phyloP scores from a whole-genome alignment of 1,140 invertebrate species.

The Propsilocerus akamusi region DNA sequence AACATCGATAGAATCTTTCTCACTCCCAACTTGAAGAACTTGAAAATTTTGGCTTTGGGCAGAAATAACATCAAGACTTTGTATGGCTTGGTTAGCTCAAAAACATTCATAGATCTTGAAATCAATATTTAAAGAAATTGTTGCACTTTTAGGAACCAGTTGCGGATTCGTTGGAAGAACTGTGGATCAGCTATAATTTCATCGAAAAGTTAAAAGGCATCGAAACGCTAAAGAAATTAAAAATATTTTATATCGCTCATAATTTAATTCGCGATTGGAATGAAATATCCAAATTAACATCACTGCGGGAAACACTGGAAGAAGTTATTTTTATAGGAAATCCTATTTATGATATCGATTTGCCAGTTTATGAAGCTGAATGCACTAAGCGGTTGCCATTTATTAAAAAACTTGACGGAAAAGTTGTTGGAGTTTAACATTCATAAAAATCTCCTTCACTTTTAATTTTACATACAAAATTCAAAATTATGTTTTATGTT shows the following conservation, averaged over 20 bases:
- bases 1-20: conserved; percentile 78
- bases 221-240: conserved; percentile 58
- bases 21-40: conserved; percentile 56
- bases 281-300: conserved; percentile 59
- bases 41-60: conserved; percentile 68
- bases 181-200: conserved; percentile 90
- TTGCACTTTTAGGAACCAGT: conserved; percentile 45
- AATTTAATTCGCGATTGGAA: conserved; percentile 78
- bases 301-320: conserved; percentile 29
- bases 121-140: neutral
- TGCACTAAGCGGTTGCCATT: conserved; percentile 53
- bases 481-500: too few relatives aligned
- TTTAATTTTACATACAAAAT: too few relatives aligned
- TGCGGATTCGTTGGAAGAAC: conserved; percentile 69
- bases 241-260: conserved; percentile 72
- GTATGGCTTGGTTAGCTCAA: conserved; percentile 44
- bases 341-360: conserved; percentile 56
- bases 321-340: conserved; percentile 70
- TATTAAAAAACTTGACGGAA: conserved; percentile 78
- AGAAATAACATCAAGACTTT: conserved; percentile 85
- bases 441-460: too few relatives aligned
- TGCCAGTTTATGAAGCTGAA: conserved; percentile 49
- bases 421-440: too few relatives aligned
- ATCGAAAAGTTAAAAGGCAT: conserved; percentile 88
- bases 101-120: neutral